Percentiles rank a stretch among this genome's conserved stretches.
Conservation (phyloP, 2,888 invertebrate species). For the Monochamus alternatus region DNA sequence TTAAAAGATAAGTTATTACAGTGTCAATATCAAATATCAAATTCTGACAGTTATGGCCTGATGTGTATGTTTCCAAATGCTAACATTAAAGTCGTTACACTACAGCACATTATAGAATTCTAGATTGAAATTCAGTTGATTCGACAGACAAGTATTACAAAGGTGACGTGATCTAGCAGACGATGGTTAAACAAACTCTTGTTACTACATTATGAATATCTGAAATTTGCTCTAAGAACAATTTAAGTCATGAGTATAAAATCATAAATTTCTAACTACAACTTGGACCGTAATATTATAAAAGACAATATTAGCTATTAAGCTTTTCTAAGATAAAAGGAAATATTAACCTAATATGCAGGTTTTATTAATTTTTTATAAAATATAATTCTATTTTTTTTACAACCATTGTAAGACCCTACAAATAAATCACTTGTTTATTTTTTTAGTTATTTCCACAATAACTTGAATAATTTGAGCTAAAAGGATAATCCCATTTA, state of each 20-base stretch:
- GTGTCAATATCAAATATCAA: too few species aligned
- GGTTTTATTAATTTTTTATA: conserved; percentile 9
- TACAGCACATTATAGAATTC: too few species aligned
- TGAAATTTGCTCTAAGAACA: not conserved
- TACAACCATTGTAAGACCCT: not conserved
- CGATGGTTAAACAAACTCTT: not conserved
- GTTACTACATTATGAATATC: not conserved
- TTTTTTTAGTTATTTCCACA: too few species aligned
- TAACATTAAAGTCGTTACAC: too few species aligned
- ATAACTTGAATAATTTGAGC: too few species aligned
- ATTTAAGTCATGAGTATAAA: conserved; percentile 7
- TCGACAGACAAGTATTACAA: too few species aligned
- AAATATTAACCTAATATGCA: conserved; percentile 24
- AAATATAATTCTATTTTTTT: not conserved
- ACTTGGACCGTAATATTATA: conserved; percentile 24
- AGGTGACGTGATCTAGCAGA: too few species aligned
- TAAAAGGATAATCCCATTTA: too few species aligned
- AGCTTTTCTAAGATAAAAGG: conserved; percentile 23
- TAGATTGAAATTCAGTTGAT: too few species aligned
- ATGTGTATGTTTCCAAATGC: too few species aligned
- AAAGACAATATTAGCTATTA: not conserved
- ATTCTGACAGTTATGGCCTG: too few species aligned
- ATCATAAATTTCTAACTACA: conserved; percentile 21
- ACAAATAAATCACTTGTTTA: not conserved
- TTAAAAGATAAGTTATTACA: too few species aligned